Evolutionary conservation across 2,797 vertebrate species (phyloP).

Genomic region (Erpetoichthys calabaricus): DNA sequence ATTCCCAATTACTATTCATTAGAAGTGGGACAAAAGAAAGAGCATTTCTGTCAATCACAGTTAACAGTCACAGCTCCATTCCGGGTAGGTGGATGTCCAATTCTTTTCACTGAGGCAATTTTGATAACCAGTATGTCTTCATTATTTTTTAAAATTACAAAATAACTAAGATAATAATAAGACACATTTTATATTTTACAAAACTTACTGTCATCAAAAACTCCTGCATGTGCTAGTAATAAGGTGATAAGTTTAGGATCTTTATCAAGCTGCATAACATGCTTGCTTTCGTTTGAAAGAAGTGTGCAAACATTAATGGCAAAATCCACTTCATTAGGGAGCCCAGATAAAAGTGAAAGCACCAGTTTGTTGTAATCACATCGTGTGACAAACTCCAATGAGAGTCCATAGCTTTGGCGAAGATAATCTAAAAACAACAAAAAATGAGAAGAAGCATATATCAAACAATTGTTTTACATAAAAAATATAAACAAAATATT

Average conservation of each 20-base stretch:
- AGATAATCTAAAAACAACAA: conserved; percentile 73
- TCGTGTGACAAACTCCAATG: conserved; percentile 83
- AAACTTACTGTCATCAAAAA: conserved; percentile 93
- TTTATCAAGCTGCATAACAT: conserved; percentile 97
- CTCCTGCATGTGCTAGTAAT: conserved; percentile 89
- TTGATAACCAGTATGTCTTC: too few relatives aligned
- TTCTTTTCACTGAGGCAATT: too few relatives aligned
- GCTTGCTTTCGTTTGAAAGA: conserved; percentile 97
- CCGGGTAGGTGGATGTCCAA: too few relatives aligned
- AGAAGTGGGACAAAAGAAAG: too few relatives aligned
- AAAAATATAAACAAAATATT: too few relatives aligned
- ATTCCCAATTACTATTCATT: too few relatives aligned
- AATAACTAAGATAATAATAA: too few relatives aligned
- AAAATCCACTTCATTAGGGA: conserved; percentile 98
- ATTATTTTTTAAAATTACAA: too few relatives aligned
- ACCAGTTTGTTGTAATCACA: conserved; percentile 99
- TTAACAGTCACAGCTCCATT: too few relatives aligned
- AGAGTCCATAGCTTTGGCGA: conserved; percentile 96
- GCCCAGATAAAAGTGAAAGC: conserved; percentile 95
- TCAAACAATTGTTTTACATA: neutral
- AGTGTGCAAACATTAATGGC: conserved; percentile 97
- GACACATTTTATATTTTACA: too few relatives aligned
- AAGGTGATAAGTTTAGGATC: conserved; percentile 96
- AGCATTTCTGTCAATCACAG: too few relatives aligned
- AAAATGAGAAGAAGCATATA: neutral